phyloP scores from a whole-genome alignment of 2,797 vertebrate species.

The Cyprinodon diabolis region DNA sequence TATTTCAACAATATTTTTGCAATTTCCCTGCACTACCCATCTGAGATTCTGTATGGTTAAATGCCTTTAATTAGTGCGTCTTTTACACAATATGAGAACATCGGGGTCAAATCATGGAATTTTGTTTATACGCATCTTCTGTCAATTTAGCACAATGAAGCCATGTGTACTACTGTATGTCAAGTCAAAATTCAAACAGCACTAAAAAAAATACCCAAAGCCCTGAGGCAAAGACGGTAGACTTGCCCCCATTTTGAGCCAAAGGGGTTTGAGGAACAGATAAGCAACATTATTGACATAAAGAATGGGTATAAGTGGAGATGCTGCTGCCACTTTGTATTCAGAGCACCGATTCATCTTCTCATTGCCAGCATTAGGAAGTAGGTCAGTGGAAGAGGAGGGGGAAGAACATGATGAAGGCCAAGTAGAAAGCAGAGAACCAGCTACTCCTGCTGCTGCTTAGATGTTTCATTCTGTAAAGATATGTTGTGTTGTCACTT shows the following conservation, averaged over 20 bases:
- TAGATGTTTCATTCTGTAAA: conserved; percentile 1
- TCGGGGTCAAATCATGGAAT: background rate
- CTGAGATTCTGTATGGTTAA: background rate
- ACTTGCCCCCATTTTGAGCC: conserved; percentile 36
- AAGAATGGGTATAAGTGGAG: conserved; percentile 42
- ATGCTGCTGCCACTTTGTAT: conserved; percentile 75
- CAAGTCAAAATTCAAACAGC: conserved; percentile 26
- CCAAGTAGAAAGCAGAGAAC: conserved; percentile 28
- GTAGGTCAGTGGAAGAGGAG: conserved; percentile 77
- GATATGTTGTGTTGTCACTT: conserved; percentile 38
- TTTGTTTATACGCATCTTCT: background rate
- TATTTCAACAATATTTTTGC: background rate
- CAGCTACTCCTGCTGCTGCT: conserved; percentile 23
- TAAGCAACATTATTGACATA: conserved; percentile 39
- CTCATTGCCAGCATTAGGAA: conserved; percentile 66
- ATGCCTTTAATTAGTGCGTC: background rate
- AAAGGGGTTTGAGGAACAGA: conserved; percentile 42
- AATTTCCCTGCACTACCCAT: background rate
- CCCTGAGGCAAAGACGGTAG: conserved; percentile 41
- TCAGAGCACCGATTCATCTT: conserved; percentile 68
- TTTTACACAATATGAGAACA: background rate
- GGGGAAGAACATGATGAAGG: conserved; percentile 38
- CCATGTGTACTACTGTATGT: no score
- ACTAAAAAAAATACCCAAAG: conserved; percentile 34
- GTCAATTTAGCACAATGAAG: background rate